Percentiles rank a stretch among this genome's conserved stretches.
Evolutionary conservation across 2,797 vertebrate genomes (phyloP).

Genomic region (Enteromius paludinosus): DNA sequence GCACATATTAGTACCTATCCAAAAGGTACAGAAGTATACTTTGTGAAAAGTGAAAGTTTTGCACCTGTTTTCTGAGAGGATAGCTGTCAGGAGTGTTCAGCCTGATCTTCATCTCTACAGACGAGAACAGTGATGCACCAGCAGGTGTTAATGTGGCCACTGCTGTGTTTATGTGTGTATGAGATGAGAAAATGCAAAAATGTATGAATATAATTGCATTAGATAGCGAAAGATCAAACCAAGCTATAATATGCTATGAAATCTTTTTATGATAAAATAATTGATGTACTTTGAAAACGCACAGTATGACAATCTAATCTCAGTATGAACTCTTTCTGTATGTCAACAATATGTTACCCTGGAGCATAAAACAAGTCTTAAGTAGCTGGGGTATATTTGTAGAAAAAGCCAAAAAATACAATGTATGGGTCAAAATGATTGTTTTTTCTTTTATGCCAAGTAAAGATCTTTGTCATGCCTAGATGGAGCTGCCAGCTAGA

Average conservation of each 20-base stretch:
- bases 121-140: not conserved
- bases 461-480: no score
- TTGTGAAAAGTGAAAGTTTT: not conserved
- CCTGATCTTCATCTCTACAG: constrained; percentile 14
- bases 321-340: not conserved
- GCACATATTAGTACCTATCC: not conserved
- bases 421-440: no score
- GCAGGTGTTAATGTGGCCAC: not conserved
- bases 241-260: not conserved
- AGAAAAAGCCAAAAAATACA: no score
- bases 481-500: no score
- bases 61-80: not conserved
- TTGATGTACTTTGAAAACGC: no score
- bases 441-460: no score
- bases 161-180: not conserved
- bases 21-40: not conserved
- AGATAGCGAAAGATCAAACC: not conserved
- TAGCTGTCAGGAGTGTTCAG: not conserved
- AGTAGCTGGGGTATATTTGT: no score
- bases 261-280: not conserved
- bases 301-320: not conserved
- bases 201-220: not conserved
- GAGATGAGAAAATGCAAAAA: not conserved
- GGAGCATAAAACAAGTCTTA: no score
- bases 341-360: not conserved